These are phyloP conservation scores for Pangasius larnaudii DNA, from an alignment of 2,797 vertebrate genomes.

Conservation along the genomic window DNA sequence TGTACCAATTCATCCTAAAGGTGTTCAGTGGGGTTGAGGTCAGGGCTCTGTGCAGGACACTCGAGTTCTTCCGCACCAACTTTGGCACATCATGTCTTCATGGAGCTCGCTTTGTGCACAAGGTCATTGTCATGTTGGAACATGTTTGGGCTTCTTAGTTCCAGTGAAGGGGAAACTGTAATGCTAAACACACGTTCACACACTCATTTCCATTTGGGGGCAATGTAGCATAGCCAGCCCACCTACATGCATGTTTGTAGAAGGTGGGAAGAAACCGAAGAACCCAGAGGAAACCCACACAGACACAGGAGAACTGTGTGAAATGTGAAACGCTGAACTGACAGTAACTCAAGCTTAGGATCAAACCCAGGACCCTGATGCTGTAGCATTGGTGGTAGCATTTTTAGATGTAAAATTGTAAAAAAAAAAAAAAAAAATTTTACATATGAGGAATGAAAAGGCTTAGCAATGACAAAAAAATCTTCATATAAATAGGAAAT, in stretches of 20 bases:
- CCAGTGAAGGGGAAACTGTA: not conserved
- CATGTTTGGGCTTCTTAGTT: not conserved
- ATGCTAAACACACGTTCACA: not conserved
- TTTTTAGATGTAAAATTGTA: not conserved
- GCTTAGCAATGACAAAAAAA: not conserved
- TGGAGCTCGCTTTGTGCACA: not conserved
- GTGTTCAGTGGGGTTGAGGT: not conserved
- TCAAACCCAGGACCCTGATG: not conserved
- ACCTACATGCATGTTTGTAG: not conserved
- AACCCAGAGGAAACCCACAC: not conserved
- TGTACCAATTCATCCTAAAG: not conserved
- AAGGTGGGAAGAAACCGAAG: not conserved
- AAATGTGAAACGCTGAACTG: not conserved
- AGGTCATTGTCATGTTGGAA: not conserved
- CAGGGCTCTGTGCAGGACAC: not conserved
- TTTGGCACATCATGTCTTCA: not conserved
- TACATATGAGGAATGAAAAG: not conserved
- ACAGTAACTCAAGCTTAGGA: not conserved
- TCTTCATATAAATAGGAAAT: not conserved
- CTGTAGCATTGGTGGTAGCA: not conserved
- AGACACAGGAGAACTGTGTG: not conserved
- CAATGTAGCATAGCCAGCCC: too few relatives aligned
- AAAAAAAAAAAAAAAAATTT: too few relatives aligned
- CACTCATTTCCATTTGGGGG: not conserved
- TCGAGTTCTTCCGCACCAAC: not conserved